A percentile compares a stretch with the other conserved stretches of the same genome.
Conservation (phyloP, 2,888 invertebrate genomes). For the Acleris cristana region DNA sequence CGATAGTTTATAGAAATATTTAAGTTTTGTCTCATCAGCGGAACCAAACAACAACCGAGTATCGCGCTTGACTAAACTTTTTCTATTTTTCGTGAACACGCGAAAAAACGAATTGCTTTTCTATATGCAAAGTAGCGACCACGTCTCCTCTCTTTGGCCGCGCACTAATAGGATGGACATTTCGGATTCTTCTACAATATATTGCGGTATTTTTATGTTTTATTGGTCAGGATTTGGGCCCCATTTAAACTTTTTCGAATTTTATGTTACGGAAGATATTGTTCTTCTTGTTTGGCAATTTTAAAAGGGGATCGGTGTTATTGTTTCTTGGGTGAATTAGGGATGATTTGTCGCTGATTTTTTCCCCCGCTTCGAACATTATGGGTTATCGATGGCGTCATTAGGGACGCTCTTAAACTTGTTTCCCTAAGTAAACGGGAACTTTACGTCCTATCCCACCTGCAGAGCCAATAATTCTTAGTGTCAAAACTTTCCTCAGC, state of each 20-base stretch:
- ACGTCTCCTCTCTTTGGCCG: constrained; percentile 53
- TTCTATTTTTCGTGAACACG: constrained; percentile 41
- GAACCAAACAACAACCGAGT: constrained; percentile 23
- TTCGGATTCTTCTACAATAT: constrained; percentile 42
- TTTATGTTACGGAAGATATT: constrained; percentile 45
- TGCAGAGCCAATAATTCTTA: constrained; percentile 30
- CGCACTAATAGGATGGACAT: constrained; percentile 69
- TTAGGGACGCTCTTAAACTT: constrained; percentile 22
- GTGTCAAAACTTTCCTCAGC: constrained; percentile 21
- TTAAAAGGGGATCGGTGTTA: constrained; percentile 45
- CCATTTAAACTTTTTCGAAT: constrained; percentile 43
- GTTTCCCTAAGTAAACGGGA: constrained; percentile 18
- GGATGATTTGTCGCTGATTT: constrained; percentile 38
- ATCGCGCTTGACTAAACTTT: constrained; percentile 23
- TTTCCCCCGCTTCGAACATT: constrained; percentile 27
- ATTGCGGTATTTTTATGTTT: constrained; percentile 43
- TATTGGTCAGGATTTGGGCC: constrained; percentile 43
- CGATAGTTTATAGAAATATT: background rate
- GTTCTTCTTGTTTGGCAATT: constrained; percentile 49
- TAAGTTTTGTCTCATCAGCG: constrained; percentile 10
- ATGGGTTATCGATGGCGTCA: constrained; percentile 38
- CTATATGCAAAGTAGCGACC: constrained; percentile 69
- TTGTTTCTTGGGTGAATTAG: constrained; percentile 46
- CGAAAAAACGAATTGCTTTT: constrained; percentile 63
- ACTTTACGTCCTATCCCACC: constrained; percentile 16